phyloP scores from a whole-genome alignment of 2,888 invertebrate genomes.

The Nebria salina region DNA sequence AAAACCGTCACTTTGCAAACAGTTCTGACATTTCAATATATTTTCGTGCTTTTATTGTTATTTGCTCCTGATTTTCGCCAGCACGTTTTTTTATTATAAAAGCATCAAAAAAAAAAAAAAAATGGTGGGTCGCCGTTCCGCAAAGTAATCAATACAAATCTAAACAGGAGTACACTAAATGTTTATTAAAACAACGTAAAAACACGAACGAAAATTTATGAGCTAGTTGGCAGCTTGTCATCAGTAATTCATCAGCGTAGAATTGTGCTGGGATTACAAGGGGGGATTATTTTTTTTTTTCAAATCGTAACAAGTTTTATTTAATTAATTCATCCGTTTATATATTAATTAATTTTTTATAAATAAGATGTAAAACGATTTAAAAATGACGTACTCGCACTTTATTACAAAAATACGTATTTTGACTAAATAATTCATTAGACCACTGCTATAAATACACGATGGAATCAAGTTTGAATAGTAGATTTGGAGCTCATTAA shows the following conservation, averaged over 20 bases:
- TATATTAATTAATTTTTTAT: too few relatives aligned
- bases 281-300: background rate
- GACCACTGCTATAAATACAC: background rate
- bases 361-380: too few relatives aligned
- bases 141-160: constrained; percentile 18
- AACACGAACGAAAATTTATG: constrained; percentile 12
- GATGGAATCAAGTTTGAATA: constrained; percentile 11
- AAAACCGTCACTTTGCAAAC: background rate
- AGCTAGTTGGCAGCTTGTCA: constrained; percentile 16
- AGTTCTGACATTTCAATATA: background rate
- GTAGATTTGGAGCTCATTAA: constrained; percentile 39
- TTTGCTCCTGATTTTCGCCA: background rate
- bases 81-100: too few relatives aligned
- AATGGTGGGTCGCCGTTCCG: background rate
- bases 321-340: too few relatives aligned
- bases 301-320: background rate
- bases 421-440: too few relatives aligned
- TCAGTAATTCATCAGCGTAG: constrained; percentile 15
- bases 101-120: background rate
- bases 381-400: too few relatives aligned
- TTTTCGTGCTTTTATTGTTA: background rate
- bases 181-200: constrained; percentile 16
- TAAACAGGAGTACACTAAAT: constrained; percentile 10
- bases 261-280: background rate
- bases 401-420: too few relatives aligned